Base-by-base conservation (phyloP, 2,113 vertebrate genomes). In the Ciconia maguari region DNA sequence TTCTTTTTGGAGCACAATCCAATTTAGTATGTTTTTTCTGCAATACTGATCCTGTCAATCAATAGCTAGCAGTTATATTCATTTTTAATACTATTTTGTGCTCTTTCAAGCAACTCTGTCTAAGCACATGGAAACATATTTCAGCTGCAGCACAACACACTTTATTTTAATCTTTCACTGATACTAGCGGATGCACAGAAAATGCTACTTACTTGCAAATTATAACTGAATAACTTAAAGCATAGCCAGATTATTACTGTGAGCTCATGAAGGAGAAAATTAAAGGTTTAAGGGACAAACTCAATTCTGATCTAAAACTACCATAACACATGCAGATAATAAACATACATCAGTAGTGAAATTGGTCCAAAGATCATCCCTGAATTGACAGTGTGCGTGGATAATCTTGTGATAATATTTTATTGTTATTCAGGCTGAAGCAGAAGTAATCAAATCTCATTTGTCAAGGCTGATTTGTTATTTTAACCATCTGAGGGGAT, bases 191-290 rank as follows among this genome's bases (percentile, higher is more conserved):
- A 83, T 90, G 81, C 75, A 74, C 29, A 54, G 62, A 70, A 87
- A 94, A 93, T 0, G 0, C 7, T 38, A 77, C 62, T 87, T 78
- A 79, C 62, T 88, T 95, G 77, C 64, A 94, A 89, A 94, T 94
- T 85, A 83, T 72, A 87, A 24, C 69, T 80, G 87, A 91, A 91
- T 95, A 83, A 97, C 95, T 96, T 93, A 93, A 91, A 96, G 62
- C 68, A 48, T 51, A 29, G 38, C 3, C 54, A 85, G 84, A 91
- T 95, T 91, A 94, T 80, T 94, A 94, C 18, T 92, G 58, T 80
- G 58, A 88, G 83, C 42, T 95, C 62, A 48, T 83, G 90, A 88
- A 95, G 89, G 78, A 89, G 91, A 95, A 95, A 95, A 97, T 94
- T 91, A 95, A 96, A 87, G 84, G 81, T 91, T 94, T 94, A 93